phyloP scores from a whole-genome alignment of 2,113 vertebrate genomes.

The Semnornis frantzii region DNA sequence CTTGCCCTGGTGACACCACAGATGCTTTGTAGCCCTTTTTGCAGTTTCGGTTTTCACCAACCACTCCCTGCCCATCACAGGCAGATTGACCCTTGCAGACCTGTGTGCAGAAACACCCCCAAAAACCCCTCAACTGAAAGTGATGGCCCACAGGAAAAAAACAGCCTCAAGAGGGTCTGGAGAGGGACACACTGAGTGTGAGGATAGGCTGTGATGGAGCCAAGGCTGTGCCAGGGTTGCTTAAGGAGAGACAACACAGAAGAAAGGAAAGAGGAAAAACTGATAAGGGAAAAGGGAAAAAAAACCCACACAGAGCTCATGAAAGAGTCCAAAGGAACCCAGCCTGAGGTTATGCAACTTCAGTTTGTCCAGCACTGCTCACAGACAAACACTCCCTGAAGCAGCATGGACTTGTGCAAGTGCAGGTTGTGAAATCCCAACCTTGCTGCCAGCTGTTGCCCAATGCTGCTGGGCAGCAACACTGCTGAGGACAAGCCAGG shows the following conservation, averaged over 20 bases:
- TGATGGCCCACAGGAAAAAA: neutral
- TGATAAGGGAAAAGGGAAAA: neutral
- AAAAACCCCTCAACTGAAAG: neutral
- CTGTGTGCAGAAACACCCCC: neutral
- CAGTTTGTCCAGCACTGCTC: constrained; percentile 13
- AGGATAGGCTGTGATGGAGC: neutral
- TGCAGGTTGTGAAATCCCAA: neutral
- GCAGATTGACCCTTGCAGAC: neutral
- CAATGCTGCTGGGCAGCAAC: neutral
- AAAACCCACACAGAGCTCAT: neutral
- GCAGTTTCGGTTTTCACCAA: neutral
- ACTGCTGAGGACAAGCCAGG: neutral
- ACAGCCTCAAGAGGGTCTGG: neutral
- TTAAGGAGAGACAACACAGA: neutral
- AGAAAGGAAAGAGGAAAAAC: constrained; percentile 35
- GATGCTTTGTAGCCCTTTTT: neutral
- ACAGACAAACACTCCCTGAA: constrained; percentile 26
- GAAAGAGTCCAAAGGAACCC: constrained; percentile 21
- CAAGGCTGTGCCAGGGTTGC: neutral
- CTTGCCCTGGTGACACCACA: neutral
- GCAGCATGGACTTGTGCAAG: constrained; percentile 45
- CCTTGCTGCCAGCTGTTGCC: constrained; percentile 29
- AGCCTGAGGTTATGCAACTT: constrained; percentile 50
- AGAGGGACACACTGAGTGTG: neutral
- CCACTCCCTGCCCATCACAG: accelerated